These are phyloP conservation scores for Drosophila sordidapex DNA, from an alignment of 2,888 invertebrate species.

Conservation along the genomic window DNA sequence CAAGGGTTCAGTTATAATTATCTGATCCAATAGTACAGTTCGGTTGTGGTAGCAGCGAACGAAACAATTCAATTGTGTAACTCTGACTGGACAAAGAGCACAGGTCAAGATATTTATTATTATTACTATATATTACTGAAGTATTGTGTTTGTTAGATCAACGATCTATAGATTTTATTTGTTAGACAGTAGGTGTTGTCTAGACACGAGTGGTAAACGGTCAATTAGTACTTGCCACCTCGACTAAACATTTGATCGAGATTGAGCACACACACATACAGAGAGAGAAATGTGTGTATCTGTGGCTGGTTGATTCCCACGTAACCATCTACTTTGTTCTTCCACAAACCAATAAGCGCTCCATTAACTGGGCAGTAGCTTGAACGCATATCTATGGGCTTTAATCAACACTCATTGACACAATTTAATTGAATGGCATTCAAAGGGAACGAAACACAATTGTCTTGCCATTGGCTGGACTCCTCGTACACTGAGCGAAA, in stretches of 20 bases:
- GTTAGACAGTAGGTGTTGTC: neutral
- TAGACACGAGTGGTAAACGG: neutral
- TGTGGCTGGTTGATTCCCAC: conserved; percentile 11
- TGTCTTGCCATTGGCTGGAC: conserved; percentile 4
- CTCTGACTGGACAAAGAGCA: neutral
- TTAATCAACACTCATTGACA: conserved; percentile 75
- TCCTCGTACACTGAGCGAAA: conserved; percentile 38
- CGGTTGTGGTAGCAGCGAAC: neutral
- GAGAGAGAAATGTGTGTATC: neutral
- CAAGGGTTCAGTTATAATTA: too few relatives aligned
- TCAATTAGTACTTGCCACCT: neutral
- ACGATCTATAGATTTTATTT: neutral
- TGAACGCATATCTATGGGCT: conserved; percentile 46
- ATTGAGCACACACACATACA: neutral
- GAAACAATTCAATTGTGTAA: neutral
- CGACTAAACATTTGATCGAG: neutral
- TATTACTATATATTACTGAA: neutral
- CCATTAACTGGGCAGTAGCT: conserved; percentile 28
- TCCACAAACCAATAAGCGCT: conserved; percentile 21
- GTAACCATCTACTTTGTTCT: conserved; percentile 4
- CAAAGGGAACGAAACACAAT: conserved; percentile 32
- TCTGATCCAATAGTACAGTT: neutral
- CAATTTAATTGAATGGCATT: conserved; percentile 64
- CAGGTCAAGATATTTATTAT: neutral
- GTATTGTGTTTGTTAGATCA: neutral